Base-by-base conservation (phyloP, 2,888 invertebrate genomes). In the Tetragonula carbonaria region DNA sequence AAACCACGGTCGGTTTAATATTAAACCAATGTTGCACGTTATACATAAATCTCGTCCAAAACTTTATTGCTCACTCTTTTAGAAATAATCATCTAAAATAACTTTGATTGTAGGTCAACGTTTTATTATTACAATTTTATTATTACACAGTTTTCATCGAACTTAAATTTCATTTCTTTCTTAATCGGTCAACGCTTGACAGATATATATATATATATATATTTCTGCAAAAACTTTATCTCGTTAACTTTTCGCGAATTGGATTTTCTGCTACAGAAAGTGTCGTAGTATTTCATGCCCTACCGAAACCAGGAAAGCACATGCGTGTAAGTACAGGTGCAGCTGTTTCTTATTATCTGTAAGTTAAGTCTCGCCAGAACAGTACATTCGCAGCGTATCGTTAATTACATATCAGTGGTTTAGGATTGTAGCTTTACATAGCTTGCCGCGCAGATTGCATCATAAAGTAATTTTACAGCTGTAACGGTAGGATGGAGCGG, bases 271-370 rank as follows among this genome's bases (percentile, higher is more conserved):
- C 50, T 73, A 50, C 57, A 5, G 28, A 28, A 28, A 28, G n/a
- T 21, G 50, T 33, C 51, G 53, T 18, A 23, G 33, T 33, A 57
- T 68, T 57, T 63, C 59, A 4, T 50, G 45, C 45, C 23, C 33
- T 14, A 18, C 16, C 8, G 28, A 13, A 2, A 50, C 23, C 53
- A 28, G n/a, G 8, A 50, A 4, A 14, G 45, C 33, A 33, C n/a
- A 72, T 21, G 67, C 28, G 62, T n/a, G 45, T 21, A 51, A 59
- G 62, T 33, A 28, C 16, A 59, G 38, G 23, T 53, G 28, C 82
- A 82, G 76, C 63, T 81, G 82, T 18, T 75, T 81, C 82, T 73
- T 81, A 76, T 82, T 83, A 74, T 72, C 76, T 21, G 51, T 45
- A 57, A 83, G 45, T 81, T 83, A 81, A 23, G 66, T 71, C 45